A percentile compares a stretch with the other conserved stretches of the same genome.
phyloP scores from a whole-genome alignment of 1,140 invertebrate species.

The Neodiprion virginianus region DNA sequence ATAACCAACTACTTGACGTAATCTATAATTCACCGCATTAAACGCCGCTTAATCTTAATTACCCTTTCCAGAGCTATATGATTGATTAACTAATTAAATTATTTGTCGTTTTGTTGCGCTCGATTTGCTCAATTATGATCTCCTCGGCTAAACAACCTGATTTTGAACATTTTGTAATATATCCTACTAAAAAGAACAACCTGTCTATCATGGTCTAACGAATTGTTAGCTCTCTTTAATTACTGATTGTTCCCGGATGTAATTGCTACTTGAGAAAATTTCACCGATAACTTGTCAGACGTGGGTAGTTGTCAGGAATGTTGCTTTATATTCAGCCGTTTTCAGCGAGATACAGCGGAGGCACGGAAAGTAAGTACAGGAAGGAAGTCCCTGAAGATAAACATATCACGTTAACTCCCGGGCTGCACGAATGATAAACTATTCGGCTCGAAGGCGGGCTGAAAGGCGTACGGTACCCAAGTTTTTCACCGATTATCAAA shows the following conservation, averaged over 20 bases:
- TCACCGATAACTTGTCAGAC: too few relatives aligned
- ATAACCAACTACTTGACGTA: conserved; percentile 16
- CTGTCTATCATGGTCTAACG: too few relatives aligned
- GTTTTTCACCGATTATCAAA: too few relatives aligned
- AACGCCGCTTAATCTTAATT: conserved; percentile 15
- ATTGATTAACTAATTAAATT: conserved; percentile 18
- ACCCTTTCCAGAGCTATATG: conserved; percentile 13
- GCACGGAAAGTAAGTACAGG: not conserved
- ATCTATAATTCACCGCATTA: conserved; percentile 10
- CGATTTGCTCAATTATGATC: not conserved
- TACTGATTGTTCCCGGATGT: too few relatives aligned
- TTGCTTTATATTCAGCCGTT: not conserved
- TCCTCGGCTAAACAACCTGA: not conserved
- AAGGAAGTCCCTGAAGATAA: conserved; percentile 9
- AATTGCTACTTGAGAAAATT: too few relatives aligned
- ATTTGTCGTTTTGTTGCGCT: conserved; percentile 4
- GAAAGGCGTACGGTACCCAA: too few relatives aligned
- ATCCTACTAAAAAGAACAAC: too few relatives aligned
- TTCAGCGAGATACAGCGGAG: not conserved
- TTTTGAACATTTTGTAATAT: too few relatives aligned
- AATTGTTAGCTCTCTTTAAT: too few relatives aligned
- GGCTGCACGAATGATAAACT: not conserved
- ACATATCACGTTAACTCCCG: not conserved
- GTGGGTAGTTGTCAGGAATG: too few relatives aligned
- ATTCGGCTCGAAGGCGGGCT: not conserved